Conservation (phyloP, 2,113 vertebrate species). For the Chionomys nivalis region DNA sequence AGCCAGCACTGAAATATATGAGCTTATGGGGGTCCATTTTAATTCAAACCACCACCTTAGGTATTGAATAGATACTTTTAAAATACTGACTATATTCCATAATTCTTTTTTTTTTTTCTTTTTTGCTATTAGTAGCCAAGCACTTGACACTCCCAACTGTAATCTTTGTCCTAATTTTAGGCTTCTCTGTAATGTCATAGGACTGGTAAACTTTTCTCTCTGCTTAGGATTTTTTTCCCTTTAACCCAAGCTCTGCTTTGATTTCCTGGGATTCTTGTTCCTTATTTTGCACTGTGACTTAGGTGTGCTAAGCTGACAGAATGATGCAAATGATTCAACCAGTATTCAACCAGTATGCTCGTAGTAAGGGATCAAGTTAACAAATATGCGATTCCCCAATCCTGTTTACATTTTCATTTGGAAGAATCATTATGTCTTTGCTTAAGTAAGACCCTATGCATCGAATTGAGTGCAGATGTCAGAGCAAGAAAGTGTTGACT, state of each 20-base stretch:
- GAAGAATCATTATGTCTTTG: conserved; percentile 61
- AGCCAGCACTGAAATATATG: neutral
- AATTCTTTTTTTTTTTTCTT: neutral
- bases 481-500: conserved; percentile 74
- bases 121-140: neutral
- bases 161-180: neutral
- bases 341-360: conserved; percentile 24
- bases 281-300: conserved; percentile 1
- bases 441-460: conserved; percentile 67
- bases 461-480: conserved; percentile 71
- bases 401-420: conserved; percentile 69
- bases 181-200: neutral
- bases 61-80: conserved; percentile 6
- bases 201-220: neutral
- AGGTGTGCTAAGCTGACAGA: neutral
- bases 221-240: neutral
- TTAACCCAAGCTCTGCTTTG: neutral
- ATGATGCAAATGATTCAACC: neutral
- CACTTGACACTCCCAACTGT: neutral
- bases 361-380: neutral
- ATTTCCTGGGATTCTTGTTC: conserved; percentile 18
- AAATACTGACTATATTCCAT: neutral
- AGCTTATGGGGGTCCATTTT: neutral
- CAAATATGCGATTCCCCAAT: conserved; percentile 5
- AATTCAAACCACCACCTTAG: neutral